Evolutionary conservation across 2,888 invertebrate species (phyloP).

Genomic region (Hesperia comma): DNA sequence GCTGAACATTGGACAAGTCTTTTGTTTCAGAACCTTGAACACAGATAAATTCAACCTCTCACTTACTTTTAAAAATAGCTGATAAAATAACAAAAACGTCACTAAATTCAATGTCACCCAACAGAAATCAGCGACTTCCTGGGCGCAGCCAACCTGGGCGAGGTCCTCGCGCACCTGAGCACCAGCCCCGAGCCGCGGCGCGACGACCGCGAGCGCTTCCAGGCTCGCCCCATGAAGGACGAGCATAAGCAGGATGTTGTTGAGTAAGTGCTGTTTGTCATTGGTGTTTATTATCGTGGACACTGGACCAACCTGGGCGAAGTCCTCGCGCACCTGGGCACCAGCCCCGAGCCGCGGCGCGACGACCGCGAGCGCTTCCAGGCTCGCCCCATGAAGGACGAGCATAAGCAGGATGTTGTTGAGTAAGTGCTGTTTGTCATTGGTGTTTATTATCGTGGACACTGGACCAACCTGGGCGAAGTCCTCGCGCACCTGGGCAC

Average conservation of each 20-base stretch:
- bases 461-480: slow-evolving; percentile 87
- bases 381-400: slow-evolving; percentile 82
- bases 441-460: too few relatives aligned
- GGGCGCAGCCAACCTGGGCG: slow-evolving; percentile 87
- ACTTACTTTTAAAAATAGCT: too few relatives aligned
- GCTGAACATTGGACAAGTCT: too few relatives aligned
- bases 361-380: slow-evolving; percentile 63
- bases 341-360: slow-evolving; percentile 50
- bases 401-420: slow-evolving; percentile 87
- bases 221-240: slow-evolving; percentile 81
- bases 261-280: slow-evolving; percentile 83
- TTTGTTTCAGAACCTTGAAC: too few relatives aligned
- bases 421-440: slow-evolving; percentile 83
- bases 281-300: too few relatives aligned
- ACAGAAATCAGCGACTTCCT: slow-evolving; percentile 91
- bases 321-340: slow-evolving; percentile 85
- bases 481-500: slow-evolving; percentile 85
- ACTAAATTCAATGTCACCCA: not conserved
- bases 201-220: slow-evolving; percentile 62
- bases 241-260: slow-evolving; percentile 87
- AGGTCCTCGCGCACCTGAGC: slow-evolving; percentile 86
- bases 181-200: slow-evolving; percentile 52
- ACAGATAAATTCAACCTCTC: too few relatives aligned
- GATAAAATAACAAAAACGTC: too few relatives aligned
- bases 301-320: slow-evolving; percentile 88